Conservation (phyloP, 2,888 invertebrate genomes). For the Chaetoderma sp. region DNA sequence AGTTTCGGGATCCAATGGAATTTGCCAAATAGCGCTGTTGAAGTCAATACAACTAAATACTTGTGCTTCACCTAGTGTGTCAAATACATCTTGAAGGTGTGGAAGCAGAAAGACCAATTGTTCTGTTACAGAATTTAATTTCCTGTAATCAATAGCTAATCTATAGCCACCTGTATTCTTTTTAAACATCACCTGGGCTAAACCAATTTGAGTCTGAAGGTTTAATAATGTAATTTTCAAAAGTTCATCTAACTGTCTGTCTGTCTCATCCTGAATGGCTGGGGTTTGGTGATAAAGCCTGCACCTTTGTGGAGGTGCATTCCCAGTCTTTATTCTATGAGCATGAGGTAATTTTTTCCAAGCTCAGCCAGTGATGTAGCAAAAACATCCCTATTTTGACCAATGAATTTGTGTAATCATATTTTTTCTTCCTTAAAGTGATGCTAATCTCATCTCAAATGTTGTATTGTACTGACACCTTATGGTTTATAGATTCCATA, state of each 20-base stretch:
- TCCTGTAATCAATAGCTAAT: constrained; percentile 24
- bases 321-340: not conserved
- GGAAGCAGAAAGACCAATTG: constrained; percentile 17
- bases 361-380: constrained; percentile 1
- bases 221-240: constrained; percentile 11
- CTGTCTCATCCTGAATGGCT: not conserved
- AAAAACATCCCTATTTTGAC: constrained; percentile 8
- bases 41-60: constrained; percentile 22
- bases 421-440: too few species aligned
- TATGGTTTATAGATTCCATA: too few species aligned
- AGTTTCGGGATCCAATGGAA: constrained; percentile 20
- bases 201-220: constrained; percentile 8
- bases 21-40: constrained; percentile 24
- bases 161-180: constrained; percentile 12
- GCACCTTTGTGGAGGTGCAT: not conserved
- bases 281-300: not conserved
- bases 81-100: constrained; percentile 18
- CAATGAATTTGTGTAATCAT: not conserved
- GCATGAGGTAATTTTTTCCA: not conserved
- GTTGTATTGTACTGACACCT: too few species aligned
- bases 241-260: constrained; percentile 9
- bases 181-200: constrained; percentile 15
- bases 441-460: too few species aligned
- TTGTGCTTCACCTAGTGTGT: constrained; percentile 14
- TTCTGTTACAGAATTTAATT: constrained; percentile 12